Percentiles rank a stretch among this genome's conserved stretches.
phyloP scores from a whole-genome alignment of 2,888 invertebrate genomes.

The Linhomoeus sp. region DNA sequence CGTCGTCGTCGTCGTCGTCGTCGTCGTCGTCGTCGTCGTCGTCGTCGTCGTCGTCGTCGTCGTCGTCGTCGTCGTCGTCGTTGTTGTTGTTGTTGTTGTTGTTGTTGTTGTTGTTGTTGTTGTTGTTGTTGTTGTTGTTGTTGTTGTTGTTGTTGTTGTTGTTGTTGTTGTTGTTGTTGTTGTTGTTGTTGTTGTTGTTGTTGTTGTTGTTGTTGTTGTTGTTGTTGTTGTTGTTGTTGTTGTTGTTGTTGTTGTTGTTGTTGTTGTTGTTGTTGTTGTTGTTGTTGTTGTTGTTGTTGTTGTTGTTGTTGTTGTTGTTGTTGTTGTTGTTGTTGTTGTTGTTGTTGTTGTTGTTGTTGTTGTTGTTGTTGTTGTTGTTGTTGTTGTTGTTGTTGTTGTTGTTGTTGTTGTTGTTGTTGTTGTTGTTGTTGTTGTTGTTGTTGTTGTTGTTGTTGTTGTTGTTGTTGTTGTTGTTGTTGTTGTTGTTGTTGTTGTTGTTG shows the following conservation, averaged over 20 bases:
- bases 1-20: background rate
- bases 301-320: background rate
- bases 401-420: background rate
- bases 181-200: background rate
- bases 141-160: background rate
- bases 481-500: background rate
- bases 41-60: background rate
- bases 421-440: background rate
- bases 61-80: background rate
- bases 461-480: background rate
- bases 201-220: background rate
- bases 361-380: background rate
- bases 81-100: background rate
- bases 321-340: background rate
- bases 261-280: background rate
- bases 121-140: background rate
- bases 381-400: background rate
- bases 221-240: background rate
- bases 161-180: background rate
- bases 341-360: background rate
- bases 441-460: background rate
- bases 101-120: background rate
- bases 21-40: background rate
- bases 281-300: background rate
- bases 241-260: background rate